Conservation (phyloP, 2,113 vertebrate species). For the Donacobius atricapilla region DNA sequence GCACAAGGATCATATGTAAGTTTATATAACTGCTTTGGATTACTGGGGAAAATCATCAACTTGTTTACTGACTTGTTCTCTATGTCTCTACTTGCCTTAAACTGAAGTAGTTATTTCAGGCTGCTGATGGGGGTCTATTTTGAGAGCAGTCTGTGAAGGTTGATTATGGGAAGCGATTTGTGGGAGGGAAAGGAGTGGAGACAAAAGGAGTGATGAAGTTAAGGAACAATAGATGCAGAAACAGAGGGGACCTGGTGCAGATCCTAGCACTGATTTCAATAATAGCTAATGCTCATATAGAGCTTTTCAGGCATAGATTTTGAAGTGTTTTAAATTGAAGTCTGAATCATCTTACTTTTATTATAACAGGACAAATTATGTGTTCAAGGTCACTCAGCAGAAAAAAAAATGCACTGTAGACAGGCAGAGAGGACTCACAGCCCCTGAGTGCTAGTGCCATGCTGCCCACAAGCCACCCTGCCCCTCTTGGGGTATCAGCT, state of each 20-base stretch:
- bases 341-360: background rate
- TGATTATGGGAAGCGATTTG: background rate
- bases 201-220: background rate
- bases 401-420: background rate
- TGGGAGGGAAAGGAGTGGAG: background rate
- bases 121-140: background rate
- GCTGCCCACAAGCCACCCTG: background rate
- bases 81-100: background rate
- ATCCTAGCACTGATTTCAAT: background rate
- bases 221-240: background rate
- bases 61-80: background rate
- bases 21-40: background rate
- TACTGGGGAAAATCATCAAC: background rate
- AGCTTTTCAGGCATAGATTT: background rate
- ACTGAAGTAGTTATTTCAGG: background rate
- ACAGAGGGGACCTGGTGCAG: background rate
- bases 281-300: background rate
- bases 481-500: background rate
- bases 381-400: background rate
- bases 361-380: background rate
- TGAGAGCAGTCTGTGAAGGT: background rate
- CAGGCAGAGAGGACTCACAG: background rate
- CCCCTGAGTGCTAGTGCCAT: background rate
- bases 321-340: conserved; percentile 1
- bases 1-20: background rate